Base-by-base conservation (phyloP, 2,113 vertebrate species). In the Speoplatyrhinus poulsoni region DNA sequence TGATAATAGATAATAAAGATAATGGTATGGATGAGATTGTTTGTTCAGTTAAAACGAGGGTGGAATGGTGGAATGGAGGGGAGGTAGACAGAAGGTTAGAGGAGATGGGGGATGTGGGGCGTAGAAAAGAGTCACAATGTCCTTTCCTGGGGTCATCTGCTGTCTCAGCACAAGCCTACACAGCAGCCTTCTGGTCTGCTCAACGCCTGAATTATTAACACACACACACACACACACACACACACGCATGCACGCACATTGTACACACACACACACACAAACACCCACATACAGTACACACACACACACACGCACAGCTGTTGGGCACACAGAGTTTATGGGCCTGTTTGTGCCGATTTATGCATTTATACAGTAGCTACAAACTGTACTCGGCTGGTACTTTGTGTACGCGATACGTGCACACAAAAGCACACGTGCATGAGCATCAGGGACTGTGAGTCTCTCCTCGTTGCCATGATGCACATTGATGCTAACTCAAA, bases 131-230 rank as follows among this genome's bases (percentile, higher is more conserved):
- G 56, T 53, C 72, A 75, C 62, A 47, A 36, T 75, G 87, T 85
- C 88, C 85, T 87, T 89, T 80, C 59, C 59, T 79, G 74, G 88
- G 87, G 83, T 88, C 90, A 87, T 82, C 81, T 89, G 86, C 91
- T 88, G 83, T 80, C 88, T 87, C 90, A 88, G 89, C 87, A 85
- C 36, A 73, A 67, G 73, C 69, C 65, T 76, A 78, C 80, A 79
- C 73, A 77, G 71, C 76, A 68, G 65, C 67, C 79, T 52, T 66
- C 65, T 77, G 72, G 77, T 84, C 79, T 71, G 83, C 57, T 67
- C 78, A 71, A 59, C 17, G 32, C 67, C 72, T 92, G 89, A 93
- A 93, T 93, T 83, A 92, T 93, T 92, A 87, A 93, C 78, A 67
- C 72, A 75, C 73, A 56, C 72, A 70, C 55, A 69, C 60, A 73